These are phyloP conservation scores for Formica aserva DNA, from an alignment of 2,888 invertebrate genomes.

Conservation along the genomic window DNA sequence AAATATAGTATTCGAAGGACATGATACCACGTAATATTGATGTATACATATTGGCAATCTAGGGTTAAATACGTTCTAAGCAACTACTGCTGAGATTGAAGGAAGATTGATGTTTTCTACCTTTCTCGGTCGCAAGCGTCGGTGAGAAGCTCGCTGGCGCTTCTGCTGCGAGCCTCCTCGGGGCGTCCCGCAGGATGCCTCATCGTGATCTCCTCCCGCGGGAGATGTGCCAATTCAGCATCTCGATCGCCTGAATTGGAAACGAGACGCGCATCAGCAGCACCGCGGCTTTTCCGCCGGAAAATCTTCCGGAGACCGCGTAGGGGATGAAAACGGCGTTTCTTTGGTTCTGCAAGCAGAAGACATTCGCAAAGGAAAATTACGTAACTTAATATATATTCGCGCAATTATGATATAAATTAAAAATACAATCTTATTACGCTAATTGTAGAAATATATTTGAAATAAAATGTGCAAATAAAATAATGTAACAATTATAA, in stretches of 20 bases:
- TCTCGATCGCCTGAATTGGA: constrained; percentile 71
- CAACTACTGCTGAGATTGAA: neutral
- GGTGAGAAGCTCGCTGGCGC: constrained; percentile 90
- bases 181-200: constrained; percentile 86
- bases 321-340: constrained; percentile 89
- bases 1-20: neutral
- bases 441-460: neutral
- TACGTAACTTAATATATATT: neutral
- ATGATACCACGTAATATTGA: neutral
- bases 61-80: neutral
- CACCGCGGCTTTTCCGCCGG: constrained; percentile 87
- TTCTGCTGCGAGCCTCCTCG: constrained; percentile 87
- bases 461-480: neutral
- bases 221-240: constrained; percentile 79
- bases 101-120: constrained; percentile 59
- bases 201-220: constrained; percentile 85
- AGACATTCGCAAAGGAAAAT: neutral
- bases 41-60: neutral
- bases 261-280: constrained; percentile 83
- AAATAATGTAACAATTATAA: neutral
- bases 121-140: constrained; percentile 84
- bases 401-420: neutral
- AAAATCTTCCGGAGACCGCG: constrained; percentile 91
- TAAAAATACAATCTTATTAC: neutral
- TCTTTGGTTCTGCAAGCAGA: constrained; percentile 86